A percentile compares a stretch with the other conserved stretches of the same genome.
phyloP scores from a whole-genome alignment of 2,888 invertebrate species.

The Linyphia triangularis region DNA sequence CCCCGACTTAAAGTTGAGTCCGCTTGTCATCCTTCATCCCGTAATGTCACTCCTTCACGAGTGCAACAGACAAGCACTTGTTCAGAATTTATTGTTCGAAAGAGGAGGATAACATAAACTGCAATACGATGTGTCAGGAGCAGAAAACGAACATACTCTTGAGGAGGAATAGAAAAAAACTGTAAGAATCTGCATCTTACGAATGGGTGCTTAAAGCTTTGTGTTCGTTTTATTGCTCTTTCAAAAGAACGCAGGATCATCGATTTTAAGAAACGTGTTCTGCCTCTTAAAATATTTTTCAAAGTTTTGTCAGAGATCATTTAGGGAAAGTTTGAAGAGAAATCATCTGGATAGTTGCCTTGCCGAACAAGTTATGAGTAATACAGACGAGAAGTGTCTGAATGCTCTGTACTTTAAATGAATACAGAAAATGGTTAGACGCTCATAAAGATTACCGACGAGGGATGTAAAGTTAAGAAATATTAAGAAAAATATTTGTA shows the following conservation, averaged over 20 bases:
- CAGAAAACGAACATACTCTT: not conserved
- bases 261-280: constrained; percentile 4
- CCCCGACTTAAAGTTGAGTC: not conserved
- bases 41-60: constrained; percentile 39
- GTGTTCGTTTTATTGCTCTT: not conserved
- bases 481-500: not conserved
- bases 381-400: not conserved
- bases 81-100: constrained; percentile 59
- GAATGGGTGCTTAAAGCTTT: constrained; percentile 1
- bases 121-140: not conserved
- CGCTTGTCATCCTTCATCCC: constrained; percentile 44
- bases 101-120: constrained; percentile 22
- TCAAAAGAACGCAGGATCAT: not conserved
- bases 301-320: too few relatives aligned
- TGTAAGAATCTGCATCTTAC: constrained; percentile 14
- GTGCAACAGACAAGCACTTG: constrained; percentile 52
- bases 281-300: constrained; percentile 2
- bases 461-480: too few relatives aligned
- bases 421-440: not conserved
- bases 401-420: not conserved
- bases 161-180: not conserved
- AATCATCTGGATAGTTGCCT: too few relatives aligned
- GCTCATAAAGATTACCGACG: not conserved
- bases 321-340: too few relatives aligned
- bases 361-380: not conserved